Percentiles rank a stretch among this genome's conserved stretches.
These are phyloP conservation scores for Cryptoleucopteryx plumbea DNA, from an alignment of 2,113 vertebrate species.

Conservation along the genomic window DNA sequence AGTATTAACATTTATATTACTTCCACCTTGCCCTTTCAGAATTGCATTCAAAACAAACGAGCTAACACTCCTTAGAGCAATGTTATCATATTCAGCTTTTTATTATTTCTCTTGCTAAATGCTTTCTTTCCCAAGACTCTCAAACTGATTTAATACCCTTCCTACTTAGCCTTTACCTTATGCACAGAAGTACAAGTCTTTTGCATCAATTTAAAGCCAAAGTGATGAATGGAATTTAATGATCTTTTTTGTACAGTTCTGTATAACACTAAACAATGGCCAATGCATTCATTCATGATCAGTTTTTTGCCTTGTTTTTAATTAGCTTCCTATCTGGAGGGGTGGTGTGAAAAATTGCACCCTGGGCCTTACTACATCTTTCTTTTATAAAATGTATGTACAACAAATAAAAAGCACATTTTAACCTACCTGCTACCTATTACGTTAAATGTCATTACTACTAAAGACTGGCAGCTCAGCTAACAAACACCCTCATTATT, in stretches of 20 bases:
- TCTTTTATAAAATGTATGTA: conserved; percentile 69
- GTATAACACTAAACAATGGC: conserved; percentile 68
- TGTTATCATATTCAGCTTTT: conserved; percentile 24
- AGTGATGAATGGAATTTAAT: conserved; percentile 72
- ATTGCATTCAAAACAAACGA: neutral
- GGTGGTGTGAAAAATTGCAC: conserved; percentile 58
- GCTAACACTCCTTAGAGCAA: conserved; percentile 4
- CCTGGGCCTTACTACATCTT: conserved; percentile 44
- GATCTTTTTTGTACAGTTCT: conserved; percentile 71
- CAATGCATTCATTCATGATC: conserved; percentile 55
- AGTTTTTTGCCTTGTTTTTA: conserved; percentile 65
- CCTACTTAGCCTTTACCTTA: conserved; percentile 32
- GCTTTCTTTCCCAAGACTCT: conserved; percentile 43
- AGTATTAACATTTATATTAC: conserved; percentile 24
- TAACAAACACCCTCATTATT: conserved; percentile 63
- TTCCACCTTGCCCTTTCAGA: neutral
- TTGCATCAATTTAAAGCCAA: conserved; percentile 65
- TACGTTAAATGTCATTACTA: conserved; percentile 61
- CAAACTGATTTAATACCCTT: conserved; percentile 49
- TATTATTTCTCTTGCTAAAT: conserved; percentile 54
- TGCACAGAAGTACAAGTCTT: conserved; percentile 46
- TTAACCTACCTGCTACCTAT: conserved; percentile 66
- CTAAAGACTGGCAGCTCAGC: conserved; percentile 59
- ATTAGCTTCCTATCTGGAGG: conserved; percentile 59
- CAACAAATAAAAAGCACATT: conserved; percentile 67